Conservation (phyloP, 2,888 invertebrate species). For the Watsonalla cultraria region DNA sequence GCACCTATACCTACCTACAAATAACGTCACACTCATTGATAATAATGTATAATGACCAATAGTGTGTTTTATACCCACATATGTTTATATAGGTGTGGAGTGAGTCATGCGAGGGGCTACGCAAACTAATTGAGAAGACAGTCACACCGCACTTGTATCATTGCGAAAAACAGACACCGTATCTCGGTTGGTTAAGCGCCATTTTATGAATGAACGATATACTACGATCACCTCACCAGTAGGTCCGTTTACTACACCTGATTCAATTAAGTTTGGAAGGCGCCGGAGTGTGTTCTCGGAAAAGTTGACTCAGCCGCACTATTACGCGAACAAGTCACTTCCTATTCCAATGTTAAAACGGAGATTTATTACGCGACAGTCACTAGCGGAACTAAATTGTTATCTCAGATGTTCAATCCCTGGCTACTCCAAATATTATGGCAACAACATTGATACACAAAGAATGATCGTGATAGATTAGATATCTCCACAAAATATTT, state of each 20-base stretch:
- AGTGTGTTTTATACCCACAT: slow-evolving; percentile 30
- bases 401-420: background rate
- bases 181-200: slow-evolving; percentile 44
- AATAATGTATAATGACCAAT: slow-evolving; percentile 43
- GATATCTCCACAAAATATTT: background rate
- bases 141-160: slow-evolving; percentile 28
- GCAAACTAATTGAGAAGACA: slow-evolving; percentile 43
- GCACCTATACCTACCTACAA: slow-evolving; percentile 6
- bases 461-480: background rate
- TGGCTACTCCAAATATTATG: background rate
- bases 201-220: slow-evolving; percentile 62
- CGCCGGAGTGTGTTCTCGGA: slow-evolving; percentile 36
- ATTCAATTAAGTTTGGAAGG: slow-evolving; percentile 42
- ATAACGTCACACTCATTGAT: slow-evolving; percentile 55
- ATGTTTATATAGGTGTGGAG: slow-evolving; percentile 28
- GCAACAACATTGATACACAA: background rate
- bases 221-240: slow-evolving; percentile 34
- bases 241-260: slow-evolving; percentile 27
- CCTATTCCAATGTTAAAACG: slow-evolving; percentile 40
- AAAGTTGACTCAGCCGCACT: slow-evolving; percentile 37
- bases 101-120: slow-evolving; percentile 45
- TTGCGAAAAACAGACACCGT: slow-evolving; percentile 34
- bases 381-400: slow-evolving; percentile 7
- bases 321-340: slow-evolving; percentile 44
- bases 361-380: slow-evolving; percentile 21